Conservation (phyloP, 37 sponge, comb jelly and placozoan genomes). For the Dysidea cf. avara region DNA sequence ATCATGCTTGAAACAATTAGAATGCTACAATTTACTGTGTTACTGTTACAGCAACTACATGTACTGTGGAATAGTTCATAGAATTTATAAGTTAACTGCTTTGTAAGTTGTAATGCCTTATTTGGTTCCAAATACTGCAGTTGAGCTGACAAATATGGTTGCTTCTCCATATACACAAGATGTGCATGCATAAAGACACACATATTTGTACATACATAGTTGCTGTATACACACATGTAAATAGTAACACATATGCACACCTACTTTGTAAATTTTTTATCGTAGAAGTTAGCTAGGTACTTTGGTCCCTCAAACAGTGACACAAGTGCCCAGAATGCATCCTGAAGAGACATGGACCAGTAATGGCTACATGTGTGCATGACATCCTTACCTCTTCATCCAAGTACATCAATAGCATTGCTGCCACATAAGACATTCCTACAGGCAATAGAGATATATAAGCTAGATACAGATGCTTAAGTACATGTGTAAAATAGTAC, state of each 20-base stretch:
- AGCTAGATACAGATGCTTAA: no score
- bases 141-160: not conserved
- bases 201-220: constrained; percentile 8
- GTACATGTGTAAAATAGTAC: no score
- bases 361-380: not conserved
- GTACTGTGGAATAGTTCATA: no score
- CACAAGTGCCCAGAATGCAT: constrained; percentile 21
- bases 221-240: constrained; percentile 14
- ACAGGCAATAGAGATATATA: no score
- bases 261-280: constrained; percentile 9
- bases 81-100: no score
- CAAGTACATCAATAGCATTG: constrained; percentile 24
- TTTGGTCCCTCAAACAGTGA: constrained; percentile 19
- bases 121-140: no score
- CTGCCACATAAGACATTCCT: constrained; percentile 44
- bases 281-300: constrained; percentile 13
- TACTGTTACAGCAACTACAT: no score
- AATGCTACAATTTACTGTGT: no score
- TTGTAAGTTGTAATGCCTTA: no score
- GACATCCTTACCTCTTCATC: constrained; percentile 24
- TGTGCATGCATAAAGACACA: not conserved
- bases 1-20: no score
- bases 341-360: not conserved
- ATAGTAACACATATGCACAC: not conserved
- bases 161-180: not conserved